Conservation (phyloP, 2,113 vertebrate genomes). For the Mustelus asterias region DNA sequence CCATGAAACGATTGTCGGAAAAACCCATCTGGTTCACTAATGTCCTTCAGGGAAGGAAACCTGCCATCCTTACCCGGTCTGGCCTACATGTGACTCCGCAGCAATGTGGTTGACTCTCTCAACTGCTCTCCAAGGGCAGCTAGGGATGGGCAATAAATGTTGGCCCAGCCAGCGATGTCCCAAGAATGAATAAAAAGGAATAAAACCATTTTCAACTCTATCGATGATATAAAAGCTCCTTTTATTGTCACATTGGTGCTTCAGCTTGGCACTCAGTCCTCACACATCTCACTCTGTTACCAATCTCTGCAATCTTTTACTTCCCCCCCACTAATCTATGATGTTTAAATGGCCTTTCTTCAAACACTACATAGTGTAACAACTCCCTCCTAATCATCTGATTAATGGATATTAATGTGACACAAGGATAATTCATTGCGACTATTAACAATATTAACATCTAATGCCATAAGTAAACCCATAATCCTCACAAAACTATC, state of each 20-base stretch:
- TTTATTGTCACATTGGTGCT: neutral
- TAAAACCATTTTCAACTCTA: neutral
- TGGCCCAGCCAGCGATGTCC: too few species aligned
- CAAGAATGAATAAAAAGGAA: too few species aligned
- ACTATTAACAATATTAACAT: neutral
- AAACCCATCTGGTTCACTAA: too few species aligned
- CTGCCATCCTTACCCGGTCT: too few species aligned
- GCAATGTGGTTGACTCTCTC: too few species aligned
- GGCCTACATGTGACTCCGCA: too few species aligned
- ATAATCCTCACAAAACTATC: conserved; percentile 10
- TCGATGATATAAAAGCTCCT: neutral
- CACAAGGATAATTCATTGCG: neutral
- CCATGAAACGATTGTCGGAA: too few species aligned
- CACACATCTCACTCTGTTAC: neutral
- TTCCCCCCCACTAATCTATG: neutral
- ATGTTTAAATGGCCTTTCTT: neutral
- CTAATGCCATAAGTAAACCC: neutral
- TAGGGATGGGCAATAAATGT: too few species aligned
- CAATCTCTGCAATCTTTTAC: neutral
- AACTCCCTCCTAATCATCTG: neutral
- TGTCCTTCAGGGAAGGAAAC: too few species aligned
- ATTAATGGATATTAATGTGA: conserved; percentile 12
- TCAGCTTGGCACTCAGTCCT: neutral
- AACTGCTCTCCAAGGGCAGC: too few species aligned
- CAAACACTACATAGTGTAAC: neutral